Percentiles rank a stretch among this genome's conserved stretches.
Conservation (phyloP, 2,797 vertebrate genomes). For the Chelon auratus region DNA sequence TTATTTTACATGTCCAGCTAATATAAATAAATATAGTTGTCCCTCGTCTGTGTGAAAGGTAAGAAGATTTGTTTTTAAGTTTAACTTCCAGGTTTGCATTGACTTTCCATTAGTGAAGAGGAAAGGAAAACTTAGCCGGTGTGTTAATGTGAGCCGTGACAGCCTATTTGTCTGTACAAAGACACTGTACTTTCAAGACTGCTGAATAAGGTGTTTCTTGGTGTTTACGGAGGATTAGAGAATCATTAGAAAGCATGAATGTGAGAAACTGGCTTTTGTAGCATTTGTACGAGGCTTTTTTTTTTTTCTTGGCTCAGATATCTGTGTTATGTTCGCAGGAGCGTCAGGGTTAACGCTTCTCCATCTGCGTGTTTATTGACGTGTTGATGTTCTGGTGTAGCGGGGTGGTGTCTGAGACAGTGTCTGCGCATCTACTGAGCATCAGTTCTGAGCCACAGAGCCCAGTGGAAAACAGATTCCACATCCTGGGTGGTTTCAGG, state of each 20-base stretch:
- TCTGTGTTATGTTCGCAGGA: slow-evolving; percentile 37
- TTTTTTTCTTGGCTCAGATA: slow-evolving; percentile 20
- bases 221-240: slow-evolving; percentile 49
- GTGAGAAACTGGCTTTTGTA: slow-evolving; percentile 23
- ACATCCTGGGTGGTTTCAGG: slow-evolving; percentile 44
- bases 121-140: slow-evolving; percentile 19
- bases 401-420: slow-evolving; percentile 19
- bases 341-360: slow-evolving; percentile 30
- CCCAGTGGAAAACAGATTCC: slow-evolving; percentile 32
- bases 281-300: slow-evolving; percentile 26
- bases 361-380: slow-evolving; percentile 43
- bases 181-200: slow-evolving; percentile 24
- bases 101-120: slow-evolving; percentile 15
- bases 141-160: slow-evolving; percentile 16
- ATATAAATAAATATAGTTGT: neutral
- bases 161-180: slow-evolving; percentile 44
- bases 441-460: slow-evolving; percentile 20
- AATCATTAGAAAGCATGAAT: slow-evolving; percentile 40
- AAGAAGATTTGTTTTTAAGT: slow-evolving; percentile 7
- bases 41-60: neutral
- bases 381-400: slow-evolving; percentile 28
- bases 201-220: slow-evolving; percentile 38
- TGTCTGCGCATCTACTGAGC: slow-evolving; percentile 5
- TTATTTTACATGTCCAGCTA: slow-evolving; percentile 3
- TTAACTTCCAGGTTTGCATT: slow-evolving; percentile 5